A percentile compares a stretch with the other conserved stretches of the same genome.
Evolutionary conservation across 2,888 invertebrate genomes (phyloP).

Genomic region (Ophion costatus): DNA sequence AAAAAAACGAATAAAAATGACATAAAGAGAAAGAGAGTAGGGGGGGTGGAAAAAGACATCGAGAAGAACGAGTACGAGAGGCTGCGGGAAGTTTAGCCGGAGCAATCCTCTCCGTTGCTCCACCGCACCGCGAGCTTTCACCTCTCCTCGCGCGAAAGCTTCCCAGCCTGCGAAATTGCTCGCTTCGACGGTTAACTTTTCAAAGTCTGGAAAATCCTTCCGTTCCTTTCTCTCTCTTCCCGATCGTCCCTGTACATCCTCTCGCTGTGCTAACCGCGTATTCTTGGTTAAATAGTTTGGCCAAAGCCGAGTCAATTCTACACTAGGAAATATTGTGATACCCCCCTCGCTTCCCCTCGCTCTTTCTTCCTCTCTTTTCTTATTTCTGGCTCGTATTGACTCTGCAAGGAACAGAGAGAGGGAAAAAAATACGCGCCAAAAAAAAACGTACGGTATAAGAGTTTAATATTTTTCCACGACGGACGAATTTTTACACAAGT

Average conservation of each 20-base stretch:
- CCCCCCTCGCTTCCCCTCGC: slow-evolving; percentile 4
- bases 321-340: slow-evolving; percentile 46
- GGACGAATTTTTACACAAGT: too few relatives aligned
- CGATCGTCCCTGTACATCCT: too few relatives aligned
- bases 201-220: slow-evolving; percentile 39
- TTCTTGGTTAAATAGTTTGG: slow-evolving; percentile 54
- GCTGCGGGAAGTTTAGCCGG: background rate
- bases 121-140: slow-evolving; percentile 2
- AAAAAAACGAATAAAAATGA: too few relatives aligned
- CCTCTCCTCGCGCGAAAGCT: slow-evolving; percentile 14
- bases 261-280: slow-evolving; percentile 18
- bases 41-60: background rate
- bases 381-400: too few relatives aligned
- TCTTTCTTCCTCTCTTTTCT: too few relatives aligned
- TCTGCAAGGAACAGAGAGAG: too few relatives aligned
- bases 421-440: too few relatives aligned
- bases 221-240: background rate
- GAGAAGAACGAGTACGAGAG: background rate
- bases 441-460: too few relatives aligned
- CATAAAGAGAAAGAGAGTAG: too few relatives aligned
- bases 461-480: too few relatives aligned
- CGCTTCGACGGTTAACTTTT: slow-evolving; percentile 61
- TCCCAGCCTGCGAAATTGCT: slow-evolving; percentile 50
- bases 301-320: slow-evolving; percentile 53
- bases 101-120: too few relatives aligned